Evolutionary conservation across 2,797 vertebrate species (phyloP).

Genomic region (Tachyglossus aculeatus): DNA sequence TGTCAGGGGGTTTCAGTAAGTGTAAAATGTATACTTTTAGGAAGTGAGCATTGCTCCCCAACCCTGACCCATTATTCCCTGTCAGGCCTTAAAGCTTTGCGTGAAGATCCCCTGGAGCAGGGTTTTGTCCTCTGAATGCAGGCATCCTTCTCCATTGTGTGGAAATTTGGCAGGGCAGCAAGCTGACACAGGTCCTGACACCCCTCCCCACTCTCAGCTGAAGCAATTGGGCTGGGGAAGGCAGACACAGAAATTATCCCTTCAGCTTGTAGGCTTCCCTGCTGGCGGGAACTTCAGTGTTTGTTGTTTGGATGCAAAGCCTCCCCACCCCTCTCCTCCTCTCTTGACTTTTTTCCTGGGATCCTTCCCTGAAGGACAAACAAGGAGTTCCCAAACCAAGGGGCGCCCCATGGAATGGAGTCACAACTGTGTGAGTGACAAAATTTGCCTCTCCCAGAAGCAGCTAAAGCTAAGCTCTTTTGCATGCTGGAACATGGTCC

Average conservation of each 20-base stretch:
- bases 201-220: no score
- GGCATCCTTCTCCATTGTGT: conserved; percentile 47
- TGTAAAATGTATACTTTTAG: neutral
- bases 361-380: conserved; percentile 33
- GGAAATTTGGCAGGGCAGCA: conserved; percentile 45
- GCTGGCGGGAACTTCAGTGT: conserved; percentile 51
- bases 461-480: conserved; percentile 55
- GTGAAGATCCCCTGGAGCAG: conserved; percentile 28
- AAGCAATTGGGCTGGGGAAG: conserved; percentile 43
- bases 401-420: conserved; percentile 27
- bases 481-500: conserved; percentile 47
- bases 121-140: conserved; percentile 47
- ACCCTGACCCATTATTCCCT: neutral
- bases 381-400: conserved; percentile 55
- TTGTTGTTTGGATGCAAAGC: conserved; percentile 62
- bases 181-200: conserved; percentile 61
- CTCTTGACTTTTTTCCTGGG: neutral
- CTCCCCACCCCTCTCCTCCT: conserved; percentile 8
- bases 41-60: neutral
- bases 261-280: conserved; percentile 66
- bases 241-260: conserved; percentile 60
- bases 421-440: conserved; percentile 58
- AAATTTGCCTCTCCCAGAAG: conserved; percentile 46
- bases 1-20: neutral
- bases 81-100: conserved; percentile 1